Evolutionary conservation across 2,888 invertebrate species (phyloP), one percentile per base, ranked within the genome.

Genomic region (Dasypolia templi): DNA sequence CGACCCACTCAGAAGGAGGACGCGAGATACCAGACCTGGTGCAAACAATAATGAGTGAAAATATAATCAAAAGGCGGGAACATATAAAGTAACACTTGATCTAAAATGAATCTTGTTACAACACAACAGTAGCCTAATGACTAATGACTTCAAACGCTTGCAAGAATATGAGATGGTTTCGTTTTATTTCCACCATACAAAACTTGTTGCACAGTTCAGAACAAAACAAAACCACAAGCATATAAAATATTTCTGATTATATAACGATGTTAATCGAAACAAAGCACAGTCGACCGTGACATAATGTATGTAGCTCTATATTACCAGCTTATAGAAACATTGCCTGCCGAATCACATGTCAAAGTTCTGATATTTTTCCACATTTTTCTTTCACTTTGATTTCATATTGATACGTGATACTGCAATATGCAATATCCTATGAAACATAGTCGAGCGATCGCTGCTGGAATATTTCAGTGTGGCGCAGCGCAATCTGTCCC

Each of bases 1-100:
- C 2, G 98, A 98, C 3, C 98, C 98, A 87, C 98, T 98, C 86
- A 98, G 96, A 85, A 98, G 95, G 69, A 98, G 96, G 79, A 97
- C 97, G 64, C 98, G 97, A 61, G 97, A 97, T 90, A 98, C 97
- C 73, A 98, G 95, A 82, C 98, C 98, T 98, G 14, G 1, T 19
- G 0, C 12, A 68, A 4, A 65, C 7, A 44, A 6, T 12, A 1
- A 1, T 26, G 5, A 2, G 4, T 35, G 3, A 35, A 5, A 32
- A 2, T 49, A 19, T 2, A 17, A 19, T 12, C 19, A 14, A 17
- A n/a, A 72, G 3, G n/a, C 1, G 5, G 35, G 1, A 14, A 32
- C 9, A 29, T 29, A 22, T 19, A 56, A 3, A 29, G 17, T 29
- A 17, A 17, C 17, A 17, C 2, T 29, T 12, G 14, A 22, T 61